A percentile compares a stretch with the other conserved stretches of the same genome.
These are phyloP conservation scores for Pyrochroa serraticornis DNA, from an alignment of 2,888 invertebrate genomes.

Conservation along the genomic window DNA sequence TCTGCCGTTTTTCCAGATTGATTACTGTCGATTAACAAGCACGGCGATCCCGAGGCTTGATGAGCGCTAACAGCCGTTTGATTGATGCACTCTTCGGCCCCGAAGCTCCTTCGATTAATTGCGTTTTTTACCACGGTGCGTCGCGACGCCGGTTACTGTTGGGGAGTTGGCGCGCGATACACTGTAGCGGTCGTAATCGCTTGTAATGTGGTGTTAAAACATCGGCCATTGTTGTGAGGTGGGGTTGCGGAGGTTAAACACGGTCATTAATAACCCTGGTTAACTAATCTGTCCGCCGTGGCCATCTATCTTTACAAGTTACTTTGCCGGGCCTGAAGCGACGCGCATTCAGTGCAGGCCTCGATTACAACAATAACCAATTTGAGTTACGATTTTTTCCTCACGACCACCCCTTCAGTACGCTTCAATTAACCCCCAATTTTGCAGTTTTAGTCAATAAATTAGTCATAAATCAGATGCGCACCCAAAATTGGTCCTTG, in stretches of 20 bases:
- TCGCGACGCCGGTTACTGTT: constrained; percentile 12
- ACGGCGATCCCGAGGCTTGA: constrained; percentile 44
- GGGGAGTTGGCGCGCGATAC: constrained; percentile 13
- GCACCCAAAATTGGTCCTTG: neutral
- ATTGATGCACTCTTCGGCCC: constrained; percentile 54
- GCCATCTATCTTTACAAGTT: constrained; percentile 61
- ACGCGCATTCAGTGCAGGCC: constrained; percentile 49
- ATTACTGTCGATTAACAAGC: constrained; percentile 49
- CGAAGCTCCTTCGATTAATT: constrained; percentile 28
- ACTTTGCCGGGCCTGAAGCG: constrained; percentile 52
- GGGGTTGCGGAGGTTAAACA: constrained; percentile 64
- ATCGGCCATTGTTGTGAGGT: constrained; percentile 58
- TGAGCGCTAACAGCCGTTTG: constrained; percentile 55
- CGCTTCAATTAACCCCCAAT: too few species aligned
- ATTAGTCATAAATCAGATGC: neutral
- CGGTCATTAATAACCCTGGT: constrained; percentile 69
- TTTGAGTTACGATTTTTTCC: constrained; percentile 47
- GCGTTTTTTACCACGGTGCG: neutral
- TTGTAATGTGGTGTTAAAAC: constrained; percentile 60
- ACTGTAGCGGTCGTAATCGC: constrained; percentile 50
- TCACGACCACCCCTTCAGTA: too few species aligned
- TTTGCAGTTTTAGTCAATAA: too few species aligned
- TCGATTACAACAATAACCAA: constrained; percentile 52
- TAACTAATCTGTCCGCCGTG: constrained; percentile 68
- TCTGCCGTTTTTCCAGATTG: constrained; percentile 36